Percentiles rank a stretch among this genome's conserved stretches.
Evolutionary conservation across 2,113 vertebrate genomes (phyloP).

Genomic region (Odontophorus gujanensis): DNA sequence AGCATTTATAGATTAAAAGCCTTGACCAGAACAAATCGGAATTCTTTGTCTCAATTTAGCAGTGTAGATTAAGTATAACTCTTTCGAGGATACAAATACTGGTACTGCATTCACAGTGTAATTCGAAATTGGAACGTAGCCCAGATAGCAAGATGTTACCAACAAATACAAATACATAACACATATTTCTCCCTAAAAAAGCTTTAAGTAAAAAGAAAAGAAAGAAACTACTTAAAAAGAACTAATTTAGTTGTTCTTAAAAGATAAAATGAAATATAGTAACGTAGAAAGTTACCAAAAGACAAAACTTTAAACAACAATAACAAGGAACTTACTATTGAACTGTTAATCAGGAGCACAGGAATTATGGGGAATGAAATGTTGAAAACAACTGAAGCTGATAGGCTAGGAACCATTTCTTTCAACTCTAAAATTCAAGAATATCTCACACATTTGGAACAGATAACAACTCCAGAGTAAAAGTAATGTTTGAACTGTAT

Average conservation of each 20-base stretch:
- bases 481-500: background rate
- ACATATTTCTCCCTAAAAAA: background rate
- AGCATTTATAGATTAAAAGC: conserved; percentile 50
- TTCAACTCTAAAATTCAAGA: background rate
- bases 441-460: background rate
- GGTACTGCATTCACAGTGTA: background rate
- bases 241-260: background rate
- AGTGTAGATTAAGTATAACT: background rate
- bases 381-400: background rate
- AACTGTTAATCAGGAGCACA: background rate
- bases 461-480: background rate
- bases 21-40: conserved; percentile 26
- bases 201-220: background rate
- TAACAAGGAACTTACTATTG: background rate
- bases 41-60: conserved; percentile 40
- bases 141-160: background rate
- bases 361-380: background rate
- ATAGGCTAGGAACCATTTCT: background rate
- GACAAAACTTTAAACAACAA: background rate
- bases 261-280: background rate
- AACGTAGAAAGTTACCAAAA: background rate
- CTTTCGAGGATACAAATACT: background rate
- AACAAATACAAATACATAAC: background rate
- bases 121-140: conserved; percentile 8
- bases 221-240: background rate